phyloP scores from a whole-genome alignment of 2,113 vertebrate species.

The Nymphicus hollandicus region DNA sequence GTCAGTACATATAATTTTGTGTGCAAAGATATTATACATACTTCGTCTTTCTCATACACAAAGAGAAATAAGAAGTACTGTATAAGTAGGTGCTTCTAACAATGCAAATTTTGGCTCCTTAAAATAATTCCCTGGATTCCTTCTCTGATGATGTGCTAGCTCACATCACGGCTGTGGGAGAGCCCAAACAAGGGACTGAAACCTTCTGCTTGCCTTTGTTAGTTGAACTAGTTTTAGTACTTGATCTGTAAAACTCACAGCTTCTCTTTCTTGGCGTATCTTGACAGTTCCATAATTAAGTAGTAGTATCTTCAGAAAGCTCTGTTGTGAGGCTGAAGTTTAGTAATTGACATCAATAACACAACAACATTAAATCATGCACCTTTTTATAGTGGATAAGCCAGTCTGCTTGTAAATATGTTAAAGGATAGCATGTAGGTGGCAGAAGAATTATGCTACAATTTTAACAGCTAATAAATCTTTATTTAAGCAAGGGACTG shows the following conservation, averaged over 20 bases:
- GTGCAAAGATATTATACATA: not conserved
- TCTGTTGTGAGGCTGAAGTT: conserved; percentile 60
- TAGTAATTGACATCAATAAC: conserved; percentile 72
- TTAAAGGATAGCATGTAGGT: conserved; percentile 74
- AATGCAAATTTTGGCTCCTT: not conserved
- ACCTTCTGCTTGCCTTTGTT: not conserved
- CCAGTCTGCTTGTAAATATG: conserved; percentile 77
- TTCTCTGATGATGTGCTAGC: not conserved
- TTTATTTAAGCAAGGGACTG: conserved; percentile 79
- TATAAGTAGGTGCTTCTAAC: not conserved
- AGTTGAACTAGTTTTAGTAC: not conserved
- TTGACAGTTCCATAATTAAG: conserved; percentile 43
- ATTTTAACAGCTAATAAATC: conserved; percentile 83
- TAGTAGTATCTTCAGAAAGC: conserved; percentile 60
- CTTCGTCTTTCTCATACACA: not conserved
- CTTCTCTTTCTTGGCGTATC: conserved; percentile 38
- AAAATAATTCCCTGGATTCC: not conserved
- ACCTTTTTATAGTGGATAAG: conserved; percentile 62
- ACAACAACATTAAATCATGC: conserved; percentile 67
- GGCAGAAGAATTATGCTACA: conserved; percentile 77
- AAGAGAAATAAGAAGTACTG: not conserved
- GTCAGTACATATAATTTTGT: not conserved
- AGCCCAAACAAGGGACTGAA: not conserved
- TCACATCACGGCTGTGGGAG: not conserved
- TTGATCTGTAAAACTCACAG: conserved; percentile 18